Base-by-base conservation (phyloP, 2,797 vertebrate species). In the Spea hammondii region DNA sequence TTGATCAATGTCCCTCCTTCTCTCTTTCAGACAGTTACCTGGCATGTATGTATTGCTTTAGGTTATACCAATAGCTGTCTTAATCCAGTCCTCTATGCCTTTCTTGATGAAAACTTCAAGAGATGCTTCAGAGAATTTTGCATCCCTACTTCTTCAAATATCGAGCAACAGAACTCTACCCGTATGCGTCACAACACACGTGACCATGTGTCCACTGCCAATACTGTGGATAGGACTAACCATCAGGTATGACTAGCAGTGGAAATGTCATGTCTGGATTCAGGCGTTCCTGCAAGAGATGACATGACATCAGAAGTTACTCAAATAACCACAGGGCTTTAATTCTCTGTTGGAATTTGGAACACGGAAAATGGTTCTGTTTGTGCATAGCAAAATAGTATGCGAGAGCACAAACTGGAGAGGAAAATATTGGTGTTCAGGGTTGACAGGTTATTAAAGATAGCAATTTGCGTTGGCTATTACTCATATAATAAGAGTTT, bases 41-140 rank as follows among this genome's bases (percentile, higher is more conserved):
- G 97, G 97, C 97, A 99, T 88, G 97, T 99, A 90, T 99, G 98
- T 88, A 98, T 99, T 54, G 95, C 98, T 57, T 91, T 99, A 80
- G 98, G 98, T 74, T 99, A 99, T 87, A 98, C 95, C 82, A 99
- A 99, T 92, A 94, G 93, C 83, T 94, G 98, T 87, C 95, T 99
- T 86, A 99, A 99, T 86, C 98, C 98, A 0, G 95, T 99, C 79
- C 96, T 99, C 70, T 99, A 99, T 5, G 97, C 97, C 14, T 99
- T 98, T 91, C 91, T 99, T 88, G 98, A 99, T 77, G 97, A 99
- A 90, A 99, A 99, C 92, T 99, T 99, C 89, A 99, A 99, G 87
- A 92, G 98, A 57, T 99, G 98, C 87, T 99, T 99, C 90, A 92
- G 96, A 79, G 97, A 99, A 90, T 99, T 99, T 93, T 99, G 97